Conservation (phyloP, 2,888 invertebrate species). For the Argyresthia goedartella region DNA sequence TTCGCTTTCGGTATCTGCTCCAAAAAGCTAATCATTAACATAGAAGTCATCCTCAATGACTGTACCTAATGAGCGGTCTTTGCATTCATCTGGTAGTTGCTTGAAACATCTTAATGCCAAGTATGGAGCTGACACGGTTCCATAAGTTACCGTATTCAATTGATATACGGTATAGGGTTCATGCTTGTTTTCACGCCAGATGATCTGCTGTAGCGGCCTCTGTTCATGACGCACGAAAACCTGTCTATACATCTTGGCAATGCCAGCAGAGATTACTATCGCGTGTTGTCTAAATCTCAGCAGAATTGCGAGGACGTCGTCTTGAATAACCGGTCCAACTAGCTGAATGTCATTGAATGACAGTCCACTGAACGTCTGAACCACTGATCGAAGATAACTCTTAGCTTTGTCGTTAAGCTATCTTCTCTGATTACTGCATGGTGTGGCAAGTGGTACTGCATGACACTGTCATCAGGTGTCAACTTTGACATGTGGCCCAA, state of each 20-base stretch:
- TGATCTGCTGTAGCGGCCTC: conserved; percentile 18
- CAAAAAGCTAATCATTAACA: conserved; percentile 20
- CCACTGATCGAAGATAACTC: too few relatives aligned
- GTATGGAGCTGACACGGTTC: conserved; percentile 23
- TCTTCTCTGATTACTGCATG: too few relatives aligned
- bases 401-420: too few relatives aligned
- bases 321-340: conserved; percentile 12
- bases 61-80: conserved; percentile 13
- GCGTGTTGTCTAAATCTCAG: conserved; percentile 13
- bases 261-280: conserved; percentile 12
- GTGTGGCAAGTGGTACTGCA: too few relatives aligned
- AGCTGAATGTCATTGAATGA: conserved; percentile 16
- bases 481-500: too few relatives aligned
- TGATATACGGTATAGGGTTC: conserved; percentile 17
- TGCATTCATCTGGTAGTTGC: conserved; percentile 21
- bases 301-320: conserved; percentile 13
- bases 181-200: conserved; percentile 19
- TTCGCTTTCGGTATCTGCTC: too few relatives aligned
- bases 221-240: conserved; percentile 17
- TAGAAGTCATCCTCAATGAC: conserved; percentile 17
- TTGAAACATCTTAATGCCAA: conserved; percentile 20
- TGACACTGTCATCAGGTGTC: too few relatives aligned
- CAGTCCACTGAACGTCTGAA: too few relatives aligned
- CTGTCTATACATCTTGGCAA: conserved; percentile 23
- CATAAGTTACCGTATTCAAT: conserved; percentile 22